Evolutionary conservation across 2,888 invertebrate genomes (phyloP).

Genomic region (Oxycera nigricornis): DNA sequence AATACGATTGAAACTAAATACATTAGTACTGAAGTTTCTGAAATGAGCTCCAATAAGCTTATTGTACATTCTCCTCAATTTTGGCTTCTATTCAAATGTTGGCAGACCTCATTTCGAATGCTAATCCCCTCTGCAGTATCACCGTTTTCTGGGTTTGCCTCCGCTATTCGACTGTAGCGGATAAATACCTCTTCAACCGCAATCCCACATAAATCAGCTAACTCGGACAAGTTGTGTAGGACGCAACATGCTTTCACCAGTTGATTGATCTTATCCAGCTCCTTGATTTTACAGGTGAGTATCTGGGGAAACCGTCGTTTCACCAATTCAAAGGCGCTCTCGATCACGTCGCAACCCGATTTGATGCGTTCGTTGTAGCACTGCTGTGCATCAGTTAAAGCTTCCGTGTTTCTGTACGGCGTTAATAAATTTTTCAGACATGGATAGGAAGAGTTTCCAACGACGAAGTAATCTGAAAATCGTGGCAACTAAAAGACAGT

Average conservation of each 20-base stretch:
- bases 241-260: slow-evolving; percentile 25
- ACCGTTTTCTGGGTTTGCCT: background rate
- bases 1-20: too few relatives aligned
- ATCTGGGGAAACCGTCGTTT: slow-evolving; percentile 16
- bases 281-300: background rate
- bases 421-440: slow-evolving; percentile 5
- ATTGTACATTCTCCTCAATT: too few relatives aligned
- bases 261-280: background rate
- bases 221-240: slow-evolving; percentile 26
- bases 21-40: too few relatives aligned
- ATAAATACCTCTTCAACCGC: background rate
- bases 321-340: background rate
- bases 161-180: background rate
- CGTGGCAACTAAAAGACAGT: too few relatives aligned
- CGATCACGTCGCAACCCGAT: background rate
- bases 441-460: slow-evolving; percentile 15
- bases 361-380: slow-evolving; percentile 5
- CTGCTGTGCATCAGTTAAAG: background rate
- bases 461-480: background rate
- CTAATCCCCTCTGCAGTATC: background rate
- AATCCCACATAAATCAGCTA: background rate
- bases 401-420: background rate
- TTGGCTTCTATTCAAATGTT: too few relatives aligned
- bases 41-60: too few relatives aligned
- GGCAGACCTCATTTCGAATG: background rate